phyloP scores from a whole-genome alignment of 2,797 vertebrate species.

The Masticophis lateralis region DNA sequence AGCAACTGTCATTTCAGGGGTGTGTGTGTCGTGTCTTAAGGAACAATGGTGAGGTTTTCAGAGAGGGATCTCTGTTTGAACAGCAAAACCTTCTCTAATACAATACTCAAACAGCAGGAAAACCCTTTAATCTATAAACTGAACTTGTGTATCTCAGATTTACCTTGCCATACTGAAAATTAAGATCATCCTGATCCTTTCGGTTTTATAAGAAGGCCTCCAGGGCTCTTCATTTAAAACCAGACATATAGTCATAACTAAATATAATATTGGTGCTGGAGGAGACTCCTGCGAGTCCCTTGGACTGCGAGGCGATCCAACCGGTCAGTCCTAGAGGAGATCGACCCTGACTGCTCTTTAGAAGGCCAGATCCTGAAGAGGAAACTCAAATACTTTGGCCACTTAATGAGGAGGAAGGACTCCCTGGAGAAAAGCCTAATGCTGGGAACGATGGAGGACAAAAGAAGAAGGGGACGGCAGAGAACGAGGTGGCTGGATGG shows the following conservation, averaged over 20 bases:
- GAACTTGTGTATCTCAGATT: not conserved
- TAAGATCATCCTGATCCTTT: not conserved
- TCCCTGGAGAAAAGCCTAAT: too few relatives aligned
- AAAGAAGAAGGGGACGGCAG: too few relatives aligned
- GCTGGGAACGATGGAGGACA: too few relatives aligned
- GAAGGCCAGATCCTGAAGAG: too few relatives aligned
- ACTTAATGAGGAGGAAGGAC: too few relatives aligned
- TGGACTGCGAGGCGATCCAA: too few relatives aligned
- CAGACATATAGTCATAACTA: not conserved
- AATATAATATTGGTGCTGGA: not conserved
- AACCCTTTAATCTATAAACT: not conserved
- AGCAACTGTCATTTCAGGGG: conserved; percentile 80
- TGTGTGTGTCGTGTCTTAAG: conserved; percentile 70
- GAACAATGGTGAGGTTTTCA: conserved; percentile 47
- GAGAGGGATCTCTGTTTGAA: conserved; percentile 55
- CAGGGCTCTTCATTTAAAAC: not conserved
- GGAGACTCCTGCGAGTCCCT: too few relatives aligned
- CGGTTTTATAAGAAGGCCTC: not conserved
- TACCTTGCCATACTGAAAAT: not conserved
- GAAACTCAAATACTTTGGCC: too few relatives aligned
- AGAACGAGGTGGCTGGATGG: too few relatives aligned
- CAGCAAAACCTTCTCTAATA: conserved; percentile 43
- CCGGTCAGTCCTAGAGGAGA: too few relatives aligned
- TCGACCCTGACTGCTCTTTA: too few relatives aligned
- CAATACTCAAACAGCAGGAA: not conserved